Evolutionary conservation across 2,113 vertebrate genomes (phyloP), one percentile per base, ranked within the genome.

Genomic region (Pseudolaguvia tuberculata): DNA sequence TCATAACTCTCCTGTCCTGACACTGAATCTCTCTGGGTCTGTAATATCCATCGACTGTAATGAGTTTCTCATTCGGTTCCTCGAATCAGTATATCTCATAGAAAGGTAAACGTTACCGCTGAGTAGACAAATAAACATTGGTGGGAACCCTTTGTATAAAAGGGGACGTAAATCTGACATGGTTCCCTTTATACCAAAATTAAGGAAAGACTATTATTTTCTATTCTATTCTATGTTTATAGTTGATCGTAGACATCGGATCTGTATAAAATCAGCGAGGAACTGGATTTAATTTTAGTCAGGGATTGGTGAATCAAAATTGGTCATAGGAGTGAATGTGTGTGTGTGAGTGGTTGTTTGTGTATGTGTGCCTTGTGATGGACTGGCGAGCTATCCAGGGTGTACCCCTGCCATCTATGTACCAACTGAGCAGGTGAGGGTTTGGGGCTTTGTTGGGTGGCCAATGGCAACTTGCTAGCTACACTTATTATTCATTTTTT

Each of bases 21-120:
- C 61, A 73, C 58, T 27, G 58, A 39, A 52, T 53, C 72, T 39
- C 69, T 63, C 59, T 74, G 39, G 14, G 48, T 53, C 61, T 61
- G 66, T 52, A 55, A 70, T 45, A 59, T 10, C 27, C 25, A 73
- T 63, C 18, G 23, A 73, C 5, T 25, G 35, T 62, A 23, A 70
- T 35, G n/a, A 25, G 29, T 69, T 70, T 70, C 42, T 66, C 27
- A 9, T 25, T 39, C 58, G 39, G 48, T 52, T 63, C 1, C 50
- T 27, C 45, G 14, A 13, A n/a, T 73, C 58, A 17, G 27, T 12
- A 20, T 27, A 47, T 35, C 29, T 62, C 20, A 25, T 0, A 29
- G 52, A 42, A 70, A 48, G 55, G 27, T 7, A 59, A 39, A 51
- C 20, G 21, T 72, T 58, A 48, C 4, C 20, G 10, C 48, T 61